Conservation (phyloP, 2,888 invertebrate species). For the Pristionchus exspectatus region DNA sequence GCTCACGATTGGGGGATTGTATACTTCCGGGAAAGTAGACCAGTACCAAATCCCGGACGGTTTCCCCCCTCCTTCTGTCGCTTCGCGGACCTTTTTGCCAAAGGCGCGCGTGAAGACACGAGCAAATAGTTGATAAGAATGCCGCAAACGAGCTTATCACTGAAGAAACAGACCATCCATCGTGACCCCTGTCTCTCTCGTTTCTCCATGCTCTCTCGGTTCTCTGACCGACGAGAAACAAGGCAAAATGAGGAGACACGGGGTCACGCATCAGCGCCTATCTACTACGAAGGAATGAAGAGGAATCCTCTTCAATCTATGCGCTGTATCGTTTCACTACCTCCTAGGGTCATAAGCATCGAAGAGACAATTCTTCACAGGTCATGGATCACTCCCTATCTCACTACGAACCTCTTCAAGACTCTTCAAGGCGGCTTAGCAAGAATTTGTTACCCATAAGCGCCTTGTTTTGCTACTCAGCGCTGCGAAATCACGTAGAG, state of each 20-base stretch:
- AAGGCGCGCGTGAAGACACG: background rate
- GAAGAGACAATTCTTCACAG: background rate
- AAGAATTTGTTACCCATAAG: too few relatives aligned
- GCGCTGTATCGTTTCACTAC: background rate
- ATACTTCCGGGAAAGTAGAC: too few relatives aligned
- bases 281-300: background rate
- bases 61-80: background rate
- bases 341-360: background rate
- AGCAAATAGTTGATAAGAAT: conserved; percentile 1
- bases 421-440: too few relatives aligned
- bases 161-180: background rate
- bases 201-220: too few relatives aligned
- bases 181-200: too few relatives aligned
- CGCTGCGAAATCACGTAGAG: too few relatives aligned
- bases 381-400: background rate
- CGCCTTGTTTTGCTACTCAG: too few relatives aligned
- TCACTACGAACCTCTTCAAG: background rate
- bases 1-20: too few relatives aligned
- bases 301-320: background rate
- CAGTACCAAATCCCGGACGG: background rate
- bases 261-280: background rate
- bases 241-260: background rate
- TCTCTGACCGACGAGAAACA: too few relatives aligned
- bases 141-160: conserved; percentile 38
- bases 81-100: background rate